phyloP scores from a whole-genome alignment of 2,888 invertebrate species.

The Barypeithes pellucidus region DNA sequence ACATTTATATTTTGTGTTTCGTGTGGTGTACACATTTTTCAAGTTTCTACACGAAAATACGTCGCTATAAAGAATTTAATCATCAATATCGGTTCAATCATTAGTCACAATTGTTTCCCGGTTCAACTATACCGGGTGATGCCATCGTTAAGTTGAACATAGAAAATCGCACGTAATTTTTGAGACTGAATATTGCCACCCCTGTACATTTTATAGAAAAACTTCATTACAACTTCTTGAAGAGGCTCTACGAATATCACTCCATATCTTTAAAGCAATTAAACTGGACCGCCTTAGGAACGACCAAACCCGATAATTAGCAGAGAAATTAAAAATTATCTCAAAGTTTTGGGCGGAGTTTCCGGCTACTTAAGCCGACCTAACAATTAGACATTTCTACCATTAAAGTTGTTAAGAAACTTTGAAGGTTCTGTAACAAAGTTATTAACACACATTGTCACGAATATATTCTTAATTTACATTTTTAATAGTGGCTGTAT shows the following conservation, averaged over 20 bases:
- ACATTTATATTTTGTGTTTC: no score
- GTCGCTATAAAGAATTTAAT: no score
- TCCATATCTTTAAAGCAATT: neutral
- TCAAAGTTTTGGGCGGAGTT: neutral
- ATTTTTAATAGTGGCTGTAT: neutral
- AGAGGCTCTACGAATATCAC: neutral
- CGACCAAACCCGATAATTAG: slow-evolving; percentile 6
- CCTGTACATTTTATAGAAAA: no score
- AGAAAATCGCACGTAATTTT: no score
- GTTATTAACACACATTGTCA: neutral
- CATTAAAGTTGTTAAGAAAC: neutral
- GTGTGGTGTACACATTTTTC: no score
- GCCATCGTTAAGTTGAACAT: no score
- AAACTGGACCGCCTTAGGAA: neutral
- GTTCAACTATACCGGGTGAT: no score
- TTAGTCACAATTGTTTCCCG: no score
- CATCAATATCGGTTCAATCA: no score
- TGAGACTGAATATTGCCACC: no score
- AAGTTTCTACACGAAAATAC: no score
- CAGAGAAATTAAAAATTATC: slow-evolving; percentile 22
- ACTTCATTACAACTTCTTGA: no score
- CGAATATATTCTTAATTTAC: neutral
- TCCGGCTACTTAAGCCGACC: neutral
- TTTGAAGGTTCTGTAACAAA: slow-evolving; percentile 3
- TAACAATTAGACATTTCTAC: slow-evolving; percentile 18